Base-by-base conservation (phyloP, 2,888 invertebrate genomes). In the Mimumesa dahlbomi region DNA sequence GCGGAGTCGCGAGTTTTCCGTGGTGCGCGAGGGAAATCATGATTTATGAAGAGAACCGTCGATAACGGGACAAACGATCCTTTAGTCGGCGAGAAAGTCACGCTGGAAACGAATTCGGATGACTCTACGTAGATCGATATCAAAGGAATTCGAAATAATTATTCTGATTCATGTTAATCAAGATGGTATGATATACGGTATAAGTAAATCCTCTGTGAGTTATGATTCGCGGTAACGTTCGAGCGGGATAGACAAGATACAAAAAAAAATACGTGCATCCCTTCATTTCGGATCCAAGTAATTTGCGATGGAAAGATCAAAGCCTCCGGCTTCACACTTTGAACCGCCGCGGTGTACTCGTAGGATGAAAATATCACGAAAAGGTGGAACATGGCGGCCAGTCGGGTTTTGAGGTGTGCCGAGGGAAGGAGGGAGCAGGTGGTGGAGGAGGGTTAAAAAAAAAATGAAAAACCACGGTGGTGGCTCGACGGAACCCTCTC, bases 241-340 rank as follows among this genome's bases (percentile, higher is more conserved):
- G n/a, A n/a, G n/a, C n/a, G n/a, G n/a, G n/a, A n/a, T n/a, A n/a
- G n/a, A n/a, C n/a, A n/a, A n/a, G n/a, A n/a, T n/a, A n/a, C n/a
- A n/a, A n/a, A n/a, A n/a, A n/a, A n/a, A n/a, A n/a, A n/a, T n/a
- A n/a, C n/a, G n/a, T n/a, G n/a, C n/a, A n/a, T n/a, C n/a, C n/a
- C n/a, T n/a, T n/a, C n/a, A n/a, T n/a, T n/a, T n/a, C n/a, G n/a
- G n/a, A 9, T 36, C 38, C 57, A 42, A 57, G 63, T 63, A 63
- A 64, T 64, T 57, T 48, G 57, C 54, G 29, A 56, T 48, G 61
- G 59, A 36, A 49, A 54, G 43, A 68, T 68, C 18, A 69, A 62
- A 69, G 48, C 21, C 29, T n/a, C 45, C n/a, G n/a, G 49, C 36
- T 16, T 57, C 52, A 48, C 34, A 22, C 16, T 16, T 7, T 19